These are phyloP conservation scores for Helicolenus hilgendorfi DNA, from an alignment of 2,797 vertebrate species.

Conservation along the genomic window DNA sequence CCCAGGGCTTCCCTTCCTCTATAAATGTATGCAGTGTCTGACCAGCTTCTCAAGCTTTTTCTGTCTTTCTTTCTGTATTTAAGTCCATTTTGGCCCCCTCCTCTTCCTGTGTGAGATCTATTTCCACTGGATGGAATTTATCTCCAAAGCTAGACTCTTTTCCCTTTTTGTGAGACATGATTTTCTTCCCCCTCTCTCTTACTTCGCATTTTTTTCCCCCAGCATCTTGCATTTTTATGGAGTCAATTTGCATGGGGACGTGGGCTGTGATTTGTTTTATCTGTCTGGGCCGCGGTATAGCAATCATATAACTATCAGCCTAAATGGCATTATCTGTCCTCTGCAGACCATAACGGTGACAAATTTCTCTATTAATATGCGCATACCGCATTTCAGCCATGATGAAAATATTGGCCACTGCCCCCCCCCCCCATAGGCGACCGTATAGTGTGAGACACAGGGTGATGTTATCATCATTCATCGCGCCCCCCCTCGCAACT, in stretches of 20 bases:
- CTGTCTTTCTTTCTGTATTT: slow-evolving; percentile 25
- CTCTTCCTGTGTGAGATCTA: slow-evolving; percentile 51
- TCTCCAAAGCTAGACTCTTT: slow-evolving; percentile 1
- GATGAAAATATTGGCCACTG: slow-evolving; percentile 43
- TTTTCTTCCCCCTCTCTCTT: neutral
- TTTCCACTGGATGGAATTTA: slow-evolving; percentile 62
- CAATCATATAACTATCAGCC: slow-evolving; percentile 61
- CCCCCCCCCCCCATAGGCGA: slow-evolving; percentile 19
- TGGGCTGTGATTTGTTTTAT: slow-evolving; percentile 61
- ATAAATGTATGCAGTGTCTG: slow-evolving; percentile 45
- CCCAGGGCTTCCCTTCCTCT: neutral
- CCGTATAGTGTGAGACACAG: neutral
- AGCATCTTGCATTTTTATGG: slow-evolving; percentile 41
- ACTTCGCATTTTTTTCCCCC: neutral
- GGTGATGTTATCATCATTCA: slow-evolving; percentile 71
- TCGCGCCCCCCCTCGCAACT: slow-evolving; percentile 47
- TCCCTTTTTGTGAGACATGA: neutral
- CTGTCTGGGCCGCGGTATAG: slow-evolving; percentile 33
- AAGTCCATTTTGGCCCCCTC: slow-evolving; percentile 37
- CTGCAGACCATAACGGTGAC: slow-evolving; percentile 53
- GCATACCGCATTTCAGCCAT: slow-evolving; percentile 26
- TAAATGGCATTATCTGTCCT: slow-evolving; percentile 59
- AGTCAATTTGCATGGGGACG: slow-evolving; percentile 27
- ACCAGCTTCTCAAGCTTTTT: slow-evolving; percentile 12
- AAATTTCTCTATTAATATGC: slow-evolving; percentile 71